A percentile compares a stretch with the other conserved stretches of the same genome.
Conservation (phyloP, 92 coral and sea anemone genomes). For the Parazoanthus darwini region DNA sequence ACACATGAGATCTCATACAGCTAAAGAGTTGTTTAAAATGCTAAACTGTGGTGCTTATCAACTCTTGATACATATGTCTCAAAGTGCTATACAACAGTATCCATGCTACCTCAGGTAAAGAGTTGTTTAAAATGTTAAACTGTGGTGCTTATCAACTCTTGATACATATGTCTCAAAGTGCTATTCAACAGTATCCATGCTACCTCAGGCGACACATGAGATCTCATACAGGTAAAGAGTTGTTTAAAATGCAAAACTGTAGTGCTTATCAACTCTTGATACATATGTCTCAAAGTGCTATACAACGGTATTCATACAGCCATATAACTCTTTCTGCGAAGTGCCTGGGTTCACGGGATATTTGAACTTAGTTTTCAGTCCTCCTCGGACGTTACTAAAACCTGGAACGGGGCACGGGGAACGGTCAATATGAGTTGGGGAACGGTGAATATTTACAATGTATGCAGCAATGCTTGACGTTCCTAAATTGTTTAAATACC, state of each 20-base stretch:
- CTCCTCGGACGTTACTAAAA: too few species aligned
- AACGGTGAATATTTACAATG: too few species aligned
- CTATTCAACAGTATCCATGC: constrained; percentile 65
- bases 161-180: too few species aligned
- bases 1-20: constrained; percentile 99
- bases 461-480: too few species aligned
- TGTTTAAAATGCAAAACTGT: background rate
- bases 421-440: too few species aligned
- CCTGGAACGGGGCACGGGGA: too few species aligned
- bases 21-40: background rate
- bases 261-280: background rate
- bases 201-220: constrained; percentile 96
- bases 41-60: background rate
- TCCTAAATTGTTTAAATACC: too few species aligned
- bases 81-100: constrained; percentile 27
- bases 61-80: background rate
- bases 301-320: too few species aligned
- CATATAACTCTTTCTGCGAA: too few species aligned
- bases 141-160: background rate
- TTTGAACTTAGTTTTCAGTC: too few species aligned
- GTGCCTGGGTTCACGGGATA: too few species aligned
- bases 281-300: too few species aligned
- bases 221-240: constrained; percentile 87
- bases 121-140: background rate
- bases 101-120: constrained; percentile 81